Evolutionary conservation across 2,888 invertebrate genomes (phyloP).

Genomic region (Agapostemon virescens): DNA sequence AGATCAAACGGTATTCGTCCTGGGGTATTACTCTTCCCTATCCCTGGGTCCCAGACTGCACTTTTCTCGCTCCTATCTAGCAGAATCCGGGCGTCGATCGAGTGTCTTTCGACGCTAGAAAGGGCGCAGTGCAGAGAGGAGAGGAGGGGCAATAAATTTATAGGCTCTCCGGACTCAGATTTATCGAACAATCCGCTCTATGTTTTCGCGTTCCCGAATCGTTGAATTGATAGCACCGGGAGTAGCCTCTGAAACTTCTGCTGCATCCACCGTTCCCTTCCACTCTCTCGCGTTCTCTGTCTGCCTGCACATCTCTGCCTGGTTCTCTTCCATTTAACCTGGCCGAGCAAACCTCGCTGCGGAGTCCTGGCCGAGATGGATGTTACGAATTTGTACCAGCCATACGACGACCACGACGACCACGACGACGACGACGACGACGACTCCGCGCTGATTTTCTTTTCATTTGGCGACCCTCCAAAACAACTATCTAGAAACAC

Average conservation of each 20-base stretch:
- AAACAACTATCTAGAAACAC: constrained; percentile 30
- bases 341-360: background rate
- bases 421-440: background rate
- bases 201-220: constrained; percentile 15
- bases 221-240: constrained; percentile 8
- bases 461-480: constrained; percentile 45
- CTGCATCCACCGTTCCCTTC: background rate
- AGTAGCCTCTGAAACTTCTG: background rate
- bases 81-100: constrained; percentile 61
- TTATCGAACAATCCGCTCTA: constrained; percentile 41
- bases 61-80: constrained; percentile 63
- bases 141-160: constrained; percentile 53
- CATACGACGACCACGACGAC: background rate
- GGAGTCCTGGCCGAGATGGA: background rate
- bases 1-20: constrained; percentile 72
- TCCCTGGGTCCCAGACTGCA: constrained; percentile 58
- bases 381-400: constrained; percentile 1
- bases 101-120: constrained; percentile 62
- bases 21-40: constrained; percentile 69
- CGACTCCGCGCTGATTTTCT: constrained; percentile 19
- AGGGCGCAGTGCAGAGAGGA: constrained; percentile 20
- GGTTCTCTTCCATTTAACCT: background rate
- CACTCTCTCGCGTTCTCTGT: background rate
- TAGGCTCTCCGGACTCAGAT: constrained; percentile 44
- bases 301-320: too few species aligned